Percentiles rank a stretch among this genome's conserved stretches.
Conservation (phyloP, 1,140 invertebrate genomes). For the Tribolium madens region DNA sequence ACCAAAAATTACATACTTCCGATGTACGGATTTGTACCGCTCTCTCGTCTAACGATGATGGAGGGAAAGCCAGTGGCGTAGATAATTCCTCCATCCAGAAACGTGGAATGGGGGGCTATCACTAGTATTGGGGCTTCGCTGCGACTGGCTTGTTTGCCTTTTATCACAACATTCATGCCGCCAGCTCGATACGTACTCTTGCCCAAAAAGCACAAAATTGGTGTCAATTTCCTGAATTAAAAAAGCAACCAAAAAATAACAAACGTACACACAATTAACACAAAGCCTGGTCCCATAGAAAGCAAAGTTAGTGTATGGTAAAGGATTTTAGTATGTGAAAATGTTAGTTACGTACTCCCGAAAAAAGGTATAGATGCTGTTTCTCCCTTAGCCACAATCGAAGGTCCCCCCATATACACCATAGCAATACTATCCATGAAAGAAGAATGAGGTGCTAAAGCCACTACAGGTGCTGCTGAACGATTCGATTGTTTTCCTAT, state of each 20-base stretch:
- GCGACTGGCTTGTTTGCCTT: constrained; percentile 78
- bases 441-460: constrained; percentile 91
- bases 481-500: constrained; percentile 74
- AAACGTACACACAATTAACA: background rate
- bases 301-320: constrained; percentile 37
- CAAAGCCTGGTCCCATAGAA: constrained; percentile 24
- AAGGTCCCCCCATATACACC: constrained; percentile 83
- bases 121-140: constrained; percentile 85
- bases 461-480: constrained; percentile 80
- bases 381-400: constrained; percentile 89
- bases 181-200: constrained; percentile 80
- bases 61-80: constrained; percentile 84
- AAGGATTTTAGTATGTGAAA: background rate
- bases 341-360: constrained; percentile 79
- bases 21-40: constrained; percentile 81
- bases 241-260: constrained; percentile 35
- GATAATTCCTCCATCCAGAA: constrained; percentile 86
- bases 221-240: constrained; percentile 69
- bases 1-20: constrained; percentile 79
- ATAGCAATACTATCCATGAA: constrained; percentile 91
- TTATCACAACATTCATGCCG: constrained; percentile 82
- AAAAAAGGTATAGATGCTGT: constrained; percentile 84
- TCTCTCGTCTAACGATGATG: constrained; percentile 83
- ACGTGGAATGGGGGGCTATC: constrained; percentile 89
- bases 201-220: constrained; percentile 78